These are phyloP conservation scores for Octodon degus DNA, from an alignment of 2,113 vertebrate species.

Conservation along the genomic window DNA sequence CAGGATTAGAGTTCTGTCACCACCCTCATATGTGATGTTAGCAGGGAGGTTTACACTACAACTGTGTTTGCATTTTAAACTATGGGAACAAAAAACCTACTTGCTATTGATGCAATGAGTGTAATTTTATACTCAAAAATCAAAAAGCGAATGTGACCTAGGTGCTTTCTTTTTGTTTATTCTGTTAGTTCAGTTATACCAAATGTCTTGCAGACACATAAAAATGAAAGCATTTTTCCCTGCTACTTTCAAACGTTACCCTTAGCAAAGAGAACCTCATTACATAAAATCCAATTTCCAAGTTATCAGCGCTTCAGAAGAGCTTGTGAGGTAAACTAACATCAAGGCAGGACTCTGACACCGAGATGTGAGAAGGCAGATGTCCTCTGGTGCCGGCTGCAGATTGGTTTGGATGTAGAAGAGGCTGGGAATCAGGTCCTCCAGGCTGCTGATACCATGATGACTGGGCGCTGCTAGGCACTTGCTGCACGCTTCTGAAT, in stretches of 20 bases:
- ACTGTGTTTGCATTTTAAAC: background rate
- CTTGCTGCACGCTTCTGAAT: background rate
- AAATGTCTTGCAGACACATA: background rate
- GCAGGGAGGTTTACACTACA: background rate
- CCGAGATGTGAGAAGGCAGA: background rate
- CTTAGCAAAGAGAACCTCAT: background rate
- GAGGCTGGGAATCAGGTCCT: background rate
- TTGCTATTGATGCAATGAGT: background rate
- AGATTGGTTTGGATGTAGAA: background rate
- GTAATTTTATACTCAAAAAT: conserved; percentile 20
- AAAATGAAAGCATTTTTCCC: background rate
- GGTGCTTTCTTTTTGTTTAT: background rate
- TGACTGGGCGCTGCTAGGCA: background rate
- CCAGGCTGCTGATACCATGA: background rate
- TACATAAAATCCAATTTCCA: background rate
- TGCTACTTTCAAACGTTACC: background rate
- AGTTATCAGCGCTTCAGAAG: background rate
- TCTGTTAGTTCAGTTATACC: conserved; percentile 19
- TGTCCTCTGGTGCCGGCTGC: fast-evolving
- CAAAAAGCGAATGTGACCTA: background rate
- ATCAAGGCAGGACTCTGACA: background rate
- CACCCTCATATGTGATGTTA: background rate
- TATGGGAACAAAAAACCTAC: background rate
- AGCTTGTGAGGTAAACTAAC: background rate
- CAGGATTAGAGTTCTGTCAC: background rate